Evolutionary conservation across 2,797 vertebrate species (phyloP).

Genomic region (Euphonia xanthogaster): DNA sequence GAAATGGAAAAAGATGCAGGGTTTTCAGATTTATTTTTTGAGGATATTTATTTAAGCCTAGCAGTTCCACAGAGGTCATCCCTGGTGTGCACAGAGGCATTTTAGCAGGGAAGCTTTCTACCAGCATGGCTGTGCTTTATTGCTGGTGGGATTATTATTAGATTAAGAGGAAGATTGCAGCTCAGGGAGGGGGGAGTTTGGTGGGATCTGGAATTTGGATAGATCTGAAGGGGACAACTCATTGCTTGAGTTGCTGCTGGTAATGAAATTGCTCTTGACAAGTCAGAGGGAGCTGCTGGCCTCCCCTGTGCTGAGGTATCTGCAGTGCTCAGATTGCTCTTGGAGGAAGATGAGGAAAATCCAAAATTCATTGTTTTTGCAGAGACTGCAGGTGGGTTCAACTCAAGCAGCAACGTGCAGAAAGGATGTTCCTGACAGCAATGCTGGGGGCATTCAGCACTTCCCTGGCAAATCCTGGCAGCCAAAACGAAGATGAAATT

Average conservation of each 20-base stretch:
- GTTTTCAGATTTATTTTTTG: not conserved
- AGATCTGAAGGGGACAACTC: not conserved
- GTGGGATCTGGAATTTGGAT: constrained; percentile 3
- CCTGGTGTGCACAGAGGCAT: not conserved
- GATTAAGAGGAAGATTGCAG: not conserved
- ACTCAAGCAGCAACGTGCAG: rapidly evolving
- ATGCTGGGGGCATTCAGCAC: rapidly evolving
- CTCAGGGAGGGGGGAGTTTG: not conserved
- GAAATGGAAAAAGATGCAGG: constrained; percentile 1
- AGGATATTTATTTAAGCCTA: not conserved
- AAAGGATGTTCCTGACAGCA: not conserved
- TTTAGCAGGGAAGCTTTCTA: not conserved
- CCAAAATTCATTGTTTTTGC: not conserved
- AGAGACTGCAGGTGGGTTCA: not conserved
- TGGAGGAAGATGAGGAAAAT: not conserved
- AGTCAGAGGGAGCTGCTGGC: not conserved
- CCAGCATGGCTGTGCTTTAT: not conserved
- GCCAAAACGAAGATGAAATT: not conserved
- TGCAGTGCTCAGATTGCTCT: not conserved
- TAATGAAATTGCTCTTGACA: constrained; percentile 11
- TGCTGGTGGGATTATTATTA: constrained; percentile 12
- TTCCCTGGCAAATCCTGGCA: not conserved
- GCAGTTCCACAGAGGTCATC: not conserved
- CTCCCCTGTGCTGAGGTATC: not conserved
- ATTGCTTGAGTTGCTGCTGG: not conserved